A percentile compares a stretch with the other conserved stretches of the same genome.
Conservation (phyloP, 2,113 vertebrate genomes). For the Clarias magur region DNA sequence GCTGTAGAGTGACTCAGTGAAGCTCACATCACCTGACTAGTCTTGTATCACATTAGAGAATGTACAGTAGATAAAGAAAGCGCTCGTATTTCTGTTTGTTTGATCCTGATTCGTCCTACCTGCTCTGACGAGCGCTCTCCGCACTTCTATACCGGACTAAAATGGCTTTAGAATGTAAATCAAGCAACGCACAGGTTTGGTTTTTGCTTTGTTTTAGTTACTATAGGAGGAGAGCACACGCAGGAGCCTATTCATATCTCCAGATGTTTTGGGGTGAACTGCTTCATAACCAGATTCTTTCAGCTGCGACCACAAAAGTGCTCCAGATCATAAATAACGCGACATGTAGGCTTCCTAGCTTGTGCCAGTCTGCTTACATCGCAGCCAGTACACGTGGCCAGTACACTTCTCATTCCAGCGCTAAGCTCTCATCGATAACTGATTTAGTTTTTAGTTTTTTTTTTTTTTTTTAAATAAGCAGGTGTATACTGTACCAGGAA, state of each 20-base stretch:
- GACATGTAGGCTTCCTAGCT: constrained; percentile 5
- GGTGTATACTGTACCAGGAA: background rate
- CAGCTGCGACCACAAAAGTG: constrained; percentile 13
- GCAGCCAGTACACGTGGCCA: background rate
- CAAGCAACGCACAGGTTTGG: constrained; percentile 74
- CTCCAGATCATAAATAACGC: background rate
- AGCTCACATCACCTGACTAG: constrained; percentile 58
- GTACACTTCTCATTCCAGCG: background rate
- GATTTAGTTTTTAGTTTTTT: too few species aligned
- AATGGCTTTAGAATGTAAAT: constrained; percentile 95
- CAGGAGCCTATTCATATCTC: background rate
- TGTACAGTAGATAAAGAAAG: constrained; percentile 10
- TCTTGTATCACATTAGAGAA: constrained; percentile 61
- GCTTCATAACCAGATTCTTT: constrained; percentile 26
- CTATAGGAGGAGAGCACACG: background rate
- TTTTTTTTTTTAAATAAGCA: background rate
- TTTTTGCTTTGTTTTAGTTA: constrained; percentile 41
- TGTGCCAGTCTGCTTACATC: background rate
- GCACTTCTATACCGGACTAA: constrained; percentile 68
- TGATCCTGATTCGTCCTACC: constrained; percentile 62
- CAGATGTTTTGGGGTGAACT: constrained; percentile 18
- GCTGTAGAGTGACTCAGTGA: constrained; percentile 43
- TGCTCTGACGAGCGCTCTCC: constrained; percentile 59
- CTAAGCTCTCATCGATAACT: background rate
- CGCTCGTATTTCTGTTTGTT: constrained; percentile 54